phyloP scores from a whole-genome alignment of 2,888 invertebrate species.

The Taphrorychus bicolor region DNA sequence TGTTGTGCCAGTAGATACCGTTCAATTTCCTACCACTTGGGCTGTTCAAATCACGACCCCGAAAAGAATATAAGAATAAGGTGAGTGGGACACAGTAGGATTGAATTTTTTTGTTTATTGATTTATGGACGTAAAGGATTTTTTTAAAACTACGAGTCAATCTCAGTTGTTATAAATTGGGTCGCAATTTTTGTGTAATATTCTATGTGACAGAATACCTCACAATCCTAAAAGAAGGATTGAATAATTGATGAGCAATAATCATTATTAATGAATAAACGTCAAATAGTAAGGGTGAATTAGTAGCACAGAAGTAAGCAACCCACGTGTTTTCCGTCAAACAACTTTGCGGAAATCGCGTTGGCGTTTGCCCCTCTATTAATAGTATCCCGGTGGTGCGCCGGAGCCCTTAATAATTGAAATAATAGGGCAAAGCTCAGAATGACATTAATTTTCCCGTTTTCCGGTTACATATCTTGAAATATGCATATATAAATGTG shows the following conservation, averaged over 20 bases:
- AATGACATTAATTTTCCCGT: background rate
- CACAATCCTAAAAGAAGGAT: too few relatives aligned
- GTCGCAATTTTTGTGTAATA: too few relatives aligned
- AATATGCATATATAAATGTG: too few relatives aligned
- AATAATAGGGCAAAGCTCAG: background rate
- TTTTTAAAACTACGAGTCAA: too few relatives aligned
- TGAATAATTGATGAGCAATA: background rate
- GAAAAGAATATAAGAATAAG: background rate
- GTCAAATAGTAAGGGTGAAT: background rate
- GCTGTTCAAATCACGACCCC: background rate
- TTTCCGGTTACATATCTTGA: background rate
- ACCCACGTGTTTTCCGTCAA: background rate
- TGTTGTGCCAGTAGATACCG: background rate
- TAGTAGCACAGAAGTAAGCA: background rate
- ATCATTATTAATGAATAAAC: too few relatives aligned
- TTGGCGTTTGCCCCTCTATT: conserved; percentile 1
- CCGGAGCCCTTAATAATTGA: background rate
- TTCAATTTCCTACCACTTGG: background rate
- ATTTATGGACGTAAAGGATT: background rate
- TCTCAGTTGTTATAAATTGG: too few relatives aligned
- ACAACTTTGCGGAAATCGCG: conserved; percentile 6
- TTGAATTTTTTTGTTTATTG: background rate
- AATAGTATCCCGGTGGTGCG: background rate
- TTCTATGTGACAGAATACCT: too few relatives aligned
- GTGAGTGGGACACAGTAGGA: background rate